Evolutionary conservation across 92 coral and sea anemone genomes (phyloP), one percentile per base, ranked within the genome.

Genomic region (Heteractis magnifica): DNA sequence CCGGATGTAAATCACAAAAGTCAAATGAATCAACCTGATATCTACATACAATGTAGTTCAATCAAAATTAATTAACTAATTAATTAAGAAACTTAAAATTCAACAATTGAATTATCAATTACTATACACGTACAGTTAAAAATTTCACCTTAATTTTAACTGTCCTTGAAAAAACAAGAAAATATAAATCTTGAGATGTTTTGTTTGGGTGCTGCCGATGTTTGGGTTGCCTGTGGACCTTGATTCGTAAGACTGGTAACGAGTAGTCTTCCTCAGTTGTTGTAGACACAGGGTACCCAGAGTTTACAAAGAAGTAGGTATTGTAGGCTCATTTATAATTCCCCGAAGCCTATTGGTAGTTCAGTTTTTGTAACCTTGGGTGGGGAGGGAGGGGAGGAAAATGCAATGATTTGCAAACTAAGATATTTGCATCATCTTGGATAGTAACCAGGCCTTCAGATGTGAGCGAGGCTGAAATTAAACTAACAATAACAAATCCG

Each of bases 41-140:
- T 71, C 86, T 74, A 82, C 86, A 82, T 56, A 72, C 59, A 74
- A 82, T 82, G 86, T 82, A 82, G 79, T 21, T 52, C 20, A 51
- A 21, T 77, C 52, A 64, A n/a, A 9, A 70, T 70, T 14, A 44
- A 85, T 85, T 15, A 65, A 84, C 77, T 9, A 65, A 41, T 14
- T 44, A 49, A 65, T 71, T 44, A 82, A 82, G 79, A 72, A 75
- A 52, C 72, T 48, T 70, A 72, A 50, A 68, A 55, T 13, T 26
- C 0, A 70, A 18, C 68, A 51, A 81, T 70, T 70, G 85, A 81
- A 70, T 71, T 10, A 81, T 71, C 85, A 72, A 81, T 81, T 52
- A 71, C 70, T 75, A 13, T 68, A 68, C 73, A 68, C 73, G 23
- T 41, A 13, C 73, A 68, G 49, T 34, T 34, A 34, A 34, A 34